Base-by-base conservation (phyloP, 2,797 vertebrate genomes). In the Paedocypris micromegethes region DNA sequence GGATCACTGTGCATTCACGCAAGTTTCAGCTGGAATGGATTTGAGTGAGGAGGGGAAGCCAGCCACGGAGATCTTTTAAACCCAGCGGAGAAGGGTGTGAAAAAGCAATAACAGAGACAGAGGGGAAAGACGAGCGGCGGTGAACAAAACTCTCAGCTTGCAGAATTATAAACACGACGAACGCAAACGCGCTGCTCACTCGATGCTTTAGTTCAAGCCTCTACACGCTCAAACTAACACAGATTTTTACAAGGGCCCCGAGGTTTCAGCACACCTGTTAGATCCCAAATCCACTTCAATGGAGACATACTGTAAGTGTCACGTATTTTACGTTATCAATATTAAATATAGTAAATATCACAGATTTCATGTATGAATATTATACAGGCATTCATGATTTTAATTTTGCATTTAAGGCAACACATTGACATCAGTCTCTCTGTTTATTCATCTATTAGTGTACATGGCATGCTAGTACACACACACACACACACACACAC, bases 11-110 rank as follows among this genome's bases (percentile, higher is more conserved):
- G 60, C 58, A 70, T 70, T 64, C 68, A 70, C 60, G 68, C 68
- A 40, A 70, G 60, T 51, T 64, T 70, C 60, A 70, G 68, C 60
- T 70, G 68, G 53, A 70, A 64, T 45, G 68, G 68, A 70, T 70
- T 70, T 70, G 68, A 50, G 54, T 1, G 5, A 57, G 54, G 39
- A 58, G 64, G 54, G 55, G 55, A 70, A 70, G 60, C 6, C 45
- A 58, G 47, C 42, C 3, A 45, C 47, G 9, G 60, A 70, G 68
- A 70, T 70, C 68, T 57, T 70, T 70, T 70, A 70, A 70, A 63
- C 68, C 68, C 68, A 70, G 41, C 63, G 54, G 68, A 64, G 68
- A 70, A 56, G 68, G 60, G 68, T 70, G 63, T 58, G 64, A 68
- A 62, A 72, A 67, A 66, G 64, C 64, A 72, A 68, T 67, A 68